Evolutionary conservation across 2,113 vertebrate species (phyloP).

Genomic region (Esox niger): DNA sequence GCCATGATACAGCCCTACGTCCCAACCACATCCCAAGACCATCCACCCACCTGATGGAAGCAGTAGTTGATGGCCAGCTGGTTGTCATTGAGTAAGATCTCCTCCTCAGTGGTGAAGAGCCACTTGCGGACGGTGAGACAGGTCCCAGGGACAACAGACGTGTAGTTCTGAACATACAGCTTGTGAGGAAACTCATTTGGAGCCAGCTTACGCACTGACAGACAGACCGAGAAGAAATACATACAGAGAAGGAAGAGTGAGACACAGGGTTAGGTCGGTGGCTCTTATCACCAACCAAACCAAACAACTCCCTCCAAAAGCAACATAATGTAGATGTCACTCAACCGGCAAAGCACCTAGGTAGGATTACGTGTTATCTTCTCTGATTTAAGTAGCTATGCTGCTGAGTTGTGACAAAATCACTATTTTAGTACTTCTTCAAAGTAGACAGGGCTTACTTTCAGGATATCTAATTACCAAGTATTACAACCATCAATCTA

Average conservation of each 20-base stretch:
- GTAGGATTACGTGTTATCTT: neutral
- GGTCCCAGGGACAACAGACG: conserved; percentile 91
- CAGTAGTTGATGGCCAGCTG: conserved; percentile 90
- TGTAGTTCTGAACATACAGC: conserved; percentile 96
- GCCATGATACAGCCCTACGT: neutral
- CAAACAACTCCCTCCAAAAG: neutral
- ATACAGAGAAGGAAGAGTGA: neutral
- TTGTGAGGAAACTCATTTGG: conserved; percentile 98
- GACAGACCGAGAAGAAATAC: neutral
- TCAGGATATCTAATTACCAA: no score
- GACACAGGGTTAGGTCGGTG: neutral
- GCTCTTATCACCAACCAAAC: neutral
- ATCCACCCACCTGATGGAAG: conserved; percentile 84
- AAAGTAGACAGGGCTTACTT: no score
- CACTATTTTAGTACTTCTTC: no score
- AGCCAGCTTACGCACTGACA: conserved; percentile 87
- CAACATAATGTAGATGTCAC: neutral
- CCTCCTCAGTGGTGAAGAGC: conserved; percentile 94
- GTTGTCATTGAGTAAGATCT: conserved; percentile 88
- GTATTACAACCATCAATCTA: no score
- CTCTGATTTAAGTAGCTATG: no score
- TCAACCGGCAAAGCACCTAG: neutral
- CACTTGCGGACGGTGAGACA: conserved; percentile 92
- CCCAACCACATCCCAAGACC: neutral
- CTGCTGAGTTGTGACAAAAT: no score